Evolutionary conservation across 2,888 invertebrate genomes (phyloP), one percentile per base, ranked within the genome.

Genomic region (Napeogenes sylphis): DNA sequence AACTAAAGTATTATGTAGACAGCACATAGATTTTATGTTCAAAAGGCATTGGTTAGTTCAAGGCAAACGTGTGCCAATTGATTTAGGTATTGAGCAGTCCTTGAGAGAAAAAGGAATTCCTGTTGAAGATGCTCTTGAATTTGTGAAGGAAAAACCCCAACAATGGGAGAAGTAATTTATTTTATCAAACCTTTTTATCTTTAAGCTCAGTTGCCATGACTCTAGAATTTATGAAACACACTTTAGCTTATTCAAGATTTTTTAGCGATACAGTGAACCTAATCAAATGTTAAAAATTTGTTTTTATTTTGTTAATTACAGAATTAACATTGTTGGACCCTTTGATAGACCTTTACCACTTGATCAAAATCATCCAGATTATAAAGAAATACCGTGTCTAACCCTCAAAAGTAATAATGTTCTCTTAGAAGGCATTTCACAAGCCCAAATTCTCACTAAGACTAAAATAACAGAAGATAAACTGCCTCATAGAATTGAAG

Each of bases 391-490:
- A 66, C 88, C 91, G 4, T 93, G 95, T 72, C 90, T 93, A 65
- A 86, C 91, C 2, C 92, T 92, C 64, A 88, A 85, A 61, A 92
- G 94, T 70, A 82, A 89, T 45, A 93, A 93, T 82, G 93, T 95
- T 8, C 83, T 96, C 4, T 75, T 95, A 33, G 93, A 94, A 83
- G 97, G 97, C 12, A 75, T 95, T 59, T 80, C 91, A 2, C 97
- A 98, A 87, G 96, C 96, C 0, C 94, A 95, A 84, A 85, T 94
- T n/a, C 84, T 98, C 5, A 95, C 96, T 3, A 97, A 97, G 77
- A 93, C 96, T 1, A 83, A 96, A 4, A 89, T 93, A 77, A 82
- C 93, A 64, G 84, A 93, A 68, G 84, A 92, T 53, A 91, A 85
- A 63, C 85, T 96, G 58, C 95, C 95, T 0, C 84, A 91, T 8